A percentile compares a stretch with the other conserved stretches of the same genome.
These are phyloP conservation scores for Trissolcus brochymenae DNA, from an alignment of 2,888 invertebrate genomes.

Conservation along the genomic window DNA sequence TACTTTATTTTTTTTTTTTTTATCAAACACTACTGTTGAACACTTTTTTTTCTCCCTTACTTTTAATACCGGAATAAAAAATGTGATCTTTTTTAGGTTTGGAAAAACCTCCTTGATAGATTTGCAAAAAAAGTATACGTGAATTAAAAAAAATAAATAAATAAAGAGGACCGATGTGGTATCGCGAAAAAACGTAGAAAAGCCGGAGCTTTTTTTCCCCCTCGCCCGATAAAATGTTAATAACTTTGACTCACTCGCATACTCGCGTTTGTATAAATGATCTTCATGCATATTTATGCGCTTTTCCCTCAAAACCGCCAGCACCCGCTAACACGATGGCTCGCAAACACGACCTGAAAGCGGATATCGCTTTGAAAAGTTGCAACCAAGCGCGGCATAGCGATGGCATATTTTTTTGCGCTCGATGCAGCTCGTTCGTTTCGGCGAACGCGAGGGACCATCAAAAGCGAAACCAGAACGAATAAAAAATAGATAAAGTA, in stretches of 20 bases:
- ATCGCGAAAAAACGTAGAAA: conserved; percentile 35
- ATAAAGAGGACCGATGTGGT: conserved; percentile 16
- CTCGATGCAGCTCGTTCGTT: conserved; percentile 47
- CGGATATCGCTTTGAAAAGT: conserved; percentile 73
- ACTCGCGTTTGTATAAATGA: conserved; percentile 71
- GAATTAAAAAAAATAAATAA: conserved; percentile 22
- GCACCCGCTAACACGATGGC: conserved; percentile 68
- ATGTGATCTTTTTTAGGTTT: background rate
- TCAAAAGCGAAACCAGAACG: conserved; percentile 53
- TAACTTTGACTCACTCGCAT: conserved; percentile 64
- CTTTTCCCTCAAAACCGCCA: conserved; percentile 72
- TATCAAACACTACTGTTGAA: too few species aligned
- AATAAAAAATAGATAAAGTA: conserved; percentile 55
- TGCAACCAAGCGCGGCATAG: conserved; percentile 64
- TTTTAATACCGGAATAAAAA: too few species aligned
- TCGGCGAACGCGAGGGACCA: conserved; percentile 42
- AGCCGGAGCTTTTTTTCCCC: conserved; percentile 43
- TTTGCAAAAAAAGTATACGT: conserved; percentile 2
- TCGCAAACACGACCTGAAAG: conserved; percentile 68
- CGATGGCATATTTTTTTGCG: conserved; percentile 57
- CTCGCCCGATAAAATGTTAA: conserved; percentile 69
- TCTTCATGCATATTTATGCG: conserved; percentile 75
- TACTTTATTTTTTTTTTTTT: too few species aligned
- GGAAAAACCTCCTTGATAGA: conserved; percentile 12
- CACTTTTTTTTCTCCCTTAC: too few species aligned